These are phyloP conservation scores for Poeciliopsis gracilis DNA, from an alignment of 2,797 vertebrate species.

Conservation along the genomic window DNA sequence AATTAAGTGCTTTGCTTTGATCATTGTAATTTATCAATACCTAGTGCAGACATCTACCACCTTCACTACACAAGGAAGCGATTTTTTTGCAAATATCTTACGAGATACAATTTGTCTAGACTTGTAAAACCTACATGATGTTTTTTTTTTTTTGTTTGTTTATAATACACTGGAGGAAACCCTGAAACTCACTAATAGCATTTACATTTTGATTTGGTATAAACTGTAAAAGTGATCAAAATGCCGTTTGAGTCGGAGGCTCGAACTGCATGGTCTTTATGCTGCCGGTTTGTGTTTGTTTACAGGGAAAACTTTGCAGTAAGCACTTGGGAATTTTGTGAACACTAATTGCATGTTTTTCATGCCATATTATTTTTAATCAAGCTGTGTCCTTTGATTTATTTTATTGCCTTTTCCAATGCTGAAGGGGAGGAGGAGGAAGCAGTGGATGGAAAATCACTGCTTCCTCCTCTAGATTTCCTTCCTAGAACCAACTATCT, in stretches of 20 bases:
- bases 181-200: not conserved
- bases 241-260: not conserved
- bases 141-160: not conserved
- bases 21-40: not conserved
- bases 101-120: not conserved
- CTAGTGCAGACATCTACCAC: not conserved
- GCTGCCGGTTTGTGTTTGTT: not conserved
- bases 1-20: not conserved
- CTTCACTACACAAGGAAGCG: not conserved
- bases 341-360: not conserved
- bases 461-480: not conserved
- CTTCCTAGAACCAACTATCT: not conserved
- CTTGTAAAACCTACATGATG: not conserved
- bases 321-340: not conserved
- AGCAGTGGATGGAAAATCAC: not conserved
- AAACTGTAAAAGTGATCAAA: not conserved
- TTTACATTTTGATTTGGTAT: not conserved
- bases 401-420: not conserved
- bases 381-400: not conserved
- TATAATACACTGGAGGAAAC: too few relatives aligned
- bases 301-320: not conserved
- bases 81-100: not conserved
- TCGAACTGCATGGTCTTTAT: not conserved
- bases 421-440: not conserved
- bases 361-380: not conserved